These are phyloP conservation scores for Liasis olivaceus DNA, from an alignment of 2,797 vertebrate genomes.

Conservation along the genomic window DNA sequence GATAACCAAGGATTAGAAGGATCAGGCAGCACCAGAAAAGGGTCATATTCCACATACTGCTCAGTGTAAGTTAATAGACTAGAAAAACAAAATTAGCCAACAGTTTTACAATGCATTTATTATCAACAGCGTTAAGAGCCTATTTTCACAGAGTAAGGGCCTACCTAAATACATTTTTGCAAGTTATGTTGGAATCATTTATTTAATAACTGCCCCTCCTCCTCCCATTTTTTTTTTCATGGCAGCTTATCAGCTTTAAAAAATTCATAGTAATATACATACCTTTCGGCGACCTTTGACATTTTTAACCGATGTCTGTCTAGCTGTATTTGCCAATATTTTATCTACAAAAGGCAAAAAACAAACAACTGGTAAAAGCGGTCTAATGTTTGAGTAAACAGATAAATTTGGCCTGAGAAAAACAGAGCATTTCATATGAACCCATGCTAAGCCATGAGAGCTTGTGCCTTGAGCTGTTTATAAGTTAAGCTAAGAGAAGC, in stretches of 20 bases:
- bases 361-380: constrained; percentile 21
- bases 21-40: constrained; percentile 90
- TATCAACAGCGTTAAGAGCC: not conserved
- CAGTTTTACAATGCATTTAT: not conserved
- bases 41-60: constrained; percentile 97
- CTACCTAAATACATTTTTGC: not conserved
- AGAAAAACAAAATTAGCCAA: constrained; percentile 52
- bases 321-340: constrained; percentile 96
- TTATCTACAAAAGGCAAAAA: constrained; percentile 85
- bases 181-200: not conserved
- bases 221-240: not conserved
- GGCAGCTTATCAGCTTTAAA: constrained; percentile 15
- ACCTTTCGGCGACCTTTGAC: constrained; percentile 99
- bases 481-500: not conserved
- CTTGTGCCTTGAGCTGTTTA: not conserved
- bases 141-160: not conserved
- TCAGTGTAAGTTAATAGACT: constrained; percentile 93
- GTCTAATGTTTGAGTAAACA: constrained; percentile 52
- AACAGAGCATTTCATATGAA: constrained; percentile 37
- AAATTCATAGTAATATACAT: constrained; percentile 61
- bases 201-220: not conserved
- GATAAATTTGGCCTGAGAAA: constrained; percentile 44
- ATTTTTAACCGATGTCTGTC: constrained; percentile 98
- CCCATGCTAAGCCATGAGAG: constrained; percentile 1
- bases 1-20: constrained; percentile 96